Evolutionary conservation across 2,797 vertebrate genomes (phyloP), one percentile per base, ranked within the genome.

Genomic region (Phalloptychus januarius): DNA sequence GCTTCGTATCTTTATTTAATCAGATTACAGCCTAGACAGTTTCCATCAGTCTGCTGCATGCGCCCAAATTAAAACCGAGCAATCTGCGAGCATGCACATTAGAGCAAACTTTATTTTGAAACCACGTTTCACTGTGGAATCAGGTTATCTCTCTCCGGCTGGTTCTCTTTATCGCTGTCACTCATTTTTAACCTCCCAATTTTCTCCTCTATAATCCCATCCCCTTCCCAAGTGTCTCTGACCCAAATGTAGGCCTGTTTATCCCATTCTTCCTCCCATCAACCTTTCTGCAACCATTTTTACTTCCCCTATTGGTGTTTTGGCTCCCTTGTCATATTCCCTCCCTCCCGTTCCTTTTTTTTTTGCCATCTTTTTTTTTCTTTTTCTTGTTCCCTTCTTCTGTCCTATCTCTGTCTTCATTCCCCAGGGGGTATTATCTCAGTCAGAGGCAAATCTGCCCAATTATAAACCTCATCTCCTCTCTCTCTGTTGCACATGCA

Each of bases 381-480:
- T 85, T 77, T 82, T 86, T 78, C 82, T 80, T 88, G 65, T 84
- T 84, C 77, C 76, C 38, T 81, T 91, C 84, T 85, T 83, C 61
- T 65, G 87, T 40, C 75, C 79, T 82, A 80, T 89, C 83, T 83
- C 74, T 88, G 84, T 88, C 88, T 91, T 90, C 86, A 82, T 90
- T 94, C 94, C 92, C 94, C 88, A 91, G 88, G 93, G 94, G 92
- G 93, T 92, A 95, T 95, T 95, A 95, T 94, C 93, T 94, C 92
- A 92, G 93, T 94, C 88, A 76, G 90, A 93, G 91, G 93, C 92
- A 95, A 95, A 96, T 96, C 94, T 93, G 91, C 89, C 94, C 95
- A 96, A 96, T 96, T 96, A 95, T 95, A 95, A 95, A 95, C 92
- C 89, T 94, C 93, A 95, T 94, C 92, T 95, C 82, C 82, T 85